Base-by-base conservation (phyloP, 2,113 vertebrate genomes). In the Forbesichthys papilliferus region DNA sequence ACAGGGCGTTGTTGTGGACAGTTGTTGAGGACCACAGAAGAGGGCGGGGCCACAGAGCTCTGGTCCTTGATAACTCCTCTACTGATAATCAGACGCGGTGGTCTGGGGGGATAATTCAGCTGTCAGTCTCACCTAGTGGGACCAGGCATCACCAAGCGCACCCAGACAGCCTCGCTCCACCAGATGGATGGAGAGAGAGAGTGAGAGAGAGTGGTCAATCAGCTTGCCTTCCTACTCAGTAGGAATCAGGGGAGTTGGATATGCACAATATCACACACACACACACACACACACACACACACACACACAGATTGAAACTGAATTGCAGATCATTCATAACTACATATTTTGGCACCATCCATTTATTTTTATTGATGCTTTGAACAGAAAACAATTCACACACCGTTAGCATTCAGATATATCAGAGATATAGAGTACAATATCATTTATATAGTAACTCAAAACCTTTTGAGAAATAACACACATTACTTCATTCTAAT, bases 71-170 rank as follows among this genome's bases (percentile, higher is more conserved):
- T 98, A 96, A 95, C 94, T 98, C 96, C 95, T 95, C 94, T 90
- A 88, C 93, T 95, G 95, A 96, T 98, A 99, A 99, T 99, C 95
- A 98, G 95, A 93, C 93, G 92, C 93, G 87, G 90, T 89, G 94
- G 95, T 94, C 96, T 93, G 95, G 92, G 95, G 95, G 86, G 87
- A 98, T 98, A 98, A 99, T 99, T 98, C 95, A 94, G 95, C 95
- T 98, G 96, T 98, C 97, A 98, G 92, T 98, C 96, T 91, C 93
- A 95, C 95, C 95, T 93, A 90, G 82, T 77, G 73, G 73, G 82
- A 76, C 71, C 75, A 80, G 68, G 94, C 93, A 83, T 95, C 95
- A 95, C 92, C 88, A 91, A 84, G 89, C 92, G 93, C 92, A 91
- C 93, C 94, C 95, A 96, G 96, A 95, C 95, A 95, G 95, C 92